Evolutionary conservation across 1,140 invertebrate genomes (phyloP), one percentile per base, ranked within the genome.

Genomic region (Heliconius hewitsoni): DNA sequence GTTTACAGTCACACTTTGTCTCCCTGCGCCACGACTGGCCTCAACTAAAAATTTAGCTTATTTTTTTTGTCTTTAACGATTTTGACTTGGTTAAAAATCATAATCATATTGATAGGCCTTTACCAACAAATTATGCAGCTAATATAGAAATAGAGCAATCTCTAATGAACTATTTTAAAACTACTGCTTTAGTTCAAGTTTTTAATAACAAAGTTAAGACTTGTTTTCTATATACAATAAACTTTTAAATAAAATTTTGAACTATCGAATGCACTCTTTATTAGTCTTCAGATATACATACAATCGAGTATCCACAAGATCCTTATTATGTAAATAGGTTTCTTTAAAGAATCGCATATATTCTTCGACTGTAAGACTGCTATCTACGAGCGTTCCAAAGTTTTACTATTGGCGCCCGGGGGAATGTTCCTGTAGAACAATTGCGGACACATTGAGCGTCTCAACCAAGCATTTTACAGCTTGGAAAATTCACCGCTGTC

Each of bases 401-500:
- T 78, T 78, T 78, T 70, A 55, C 72, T 81, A 81, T 81, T 76
- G 50, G 71, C 78, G 73, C 73, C 77, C 46, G n/a, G 77, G 77
- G 77, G 73, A 73, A 50, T 57, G 77, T 70, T 78, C 72, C 39
- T 52, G 70, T 30, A 66, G 76, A 78, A 78, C 77, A 74, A 78
- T 74, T 78, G 77, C 57, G 72, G 72, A 74, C 60, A 74, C 73
- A 78, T 78, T 74, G 71, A 74, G 37, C 77, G 55, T 74, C 72
- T 78, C 77, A 78, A 50, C 72, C 46, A 46, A 71, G 46, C 66
- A 71, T 74, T 78, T 74, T 74, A 78, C 77, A 78, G 73, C 77
- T 78, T 72, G 76, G 76, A 77, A 76, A 76, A 76, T 76, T 60
- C 60, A 76, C 74, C 60, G 60, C 60, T 52, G 74, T 76, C 74